Evolutionary conservation across 2,113 vertebrate species (phyloP), one percentile per base, ranked within the genome.

Genomic region (Macrotis lagotis): DNA sequence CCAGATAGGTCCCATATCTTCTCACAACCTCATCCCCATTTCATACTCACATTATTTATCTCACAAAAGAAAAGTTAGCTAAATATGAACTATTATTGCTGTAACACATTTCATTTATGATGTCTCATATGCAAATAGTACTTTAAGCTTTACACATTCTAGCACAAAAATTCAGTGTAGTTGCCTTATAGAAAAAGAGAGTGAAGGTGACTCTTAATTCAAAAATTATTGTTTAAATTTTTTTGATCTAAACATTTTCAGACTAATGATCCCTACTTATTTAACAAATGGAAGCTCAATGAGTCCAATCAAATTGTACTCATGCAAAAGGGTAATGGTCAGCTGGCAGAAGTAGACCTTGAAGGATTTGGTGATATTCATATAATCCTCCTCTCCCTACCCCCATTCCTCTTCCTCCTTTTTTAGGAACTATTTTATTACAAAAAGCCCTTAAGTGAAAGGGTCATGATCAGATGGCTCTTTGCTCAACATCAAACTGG

Each of bases 141-240:
- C 59, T 44, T 74, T 74, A 74, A 59, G 55, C 11, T 37, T n/a
- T 83, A 44, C 19, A 83, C 37, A 2, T n/a, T 74, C 12, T 74
- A 74, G 4, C n/a, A 44, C 44, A 52, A 59, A 52, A 66, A 92
- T 53, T 92, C 3, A 12, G 12, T 74, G 51, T 55, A 6, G 12
- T 8, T 89, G 51, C 22, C 25, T 91, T 92, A 92, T 92, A 50
- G 88, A 93, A 51, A 14, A 24, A 92, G 10, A 24, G 44, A 51
- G 50, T 92, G 91, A 96, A 90, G 47, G 93, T 91, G 48, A 14
- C 22, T 55, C 51, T 93, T 25, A 3, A 55, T 90, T 93, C 49
- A 53, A 10, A 5, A 91, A 47, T 95, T 25, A 91, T 92, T 91
- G 37, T 28, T 25, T 95, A 92, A 93, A 8, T 26, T 3, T 83